Base-by-base conservation (phyloP, 1,140 invertebrate species). In the Oreohelix idahoensis region DNA sequence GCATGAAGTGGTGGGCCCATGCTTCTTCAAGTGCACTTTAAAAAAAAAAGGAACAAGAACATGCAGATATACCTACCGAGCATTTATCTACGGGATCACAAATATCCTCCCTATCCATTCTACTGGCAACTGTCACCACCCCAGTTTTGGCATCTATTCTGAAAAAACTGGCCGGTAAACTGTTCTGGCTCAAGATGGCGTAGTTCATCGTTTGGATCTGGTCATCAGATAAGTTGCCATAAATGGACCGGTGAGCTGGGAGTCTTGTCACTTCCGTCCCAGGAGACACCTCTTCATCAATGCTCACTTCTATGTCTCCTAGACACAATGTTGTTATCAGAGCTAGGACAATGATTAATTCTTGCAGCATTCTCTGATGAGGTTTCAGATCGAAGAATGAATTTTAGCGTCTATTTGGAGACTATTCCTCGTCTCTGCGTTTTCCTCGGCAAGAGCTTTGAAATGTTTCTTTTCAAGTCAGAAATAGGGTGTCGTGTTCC, bases 61-160 rank as follows among this genome's bases (percentile, higher is more conserved):
- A 38, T 73, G 26, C 23, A 76, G 4, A n/a, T 45, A 29, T 69
- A 49, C 63, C 45, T 71, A 81, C 79, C n/a, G 38, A 26, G 78
- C 88, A 89, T 4, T 23, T n/a, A 13, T 70, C 74, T 20, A 76
- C 23, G 35, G 71, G 84, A 26, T 86, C 86, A 73, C 88, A 89
- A 11, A 89, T 49, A 0, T 13, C 74, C 58, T 89, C 88, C 20
- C 87, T 73, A 76, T 89, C 87, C 32, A 89, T 78, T 11, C 82
- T 53, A 29, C 81, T 81, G n/a, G 71, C 81, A 0, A 86, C 84
- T 35, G 66, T 71, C 23, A 89, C 35, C 39, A 80, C 66, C 2
- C 88, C 85, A 13, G 79, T 79, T 23, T 38, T 63, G 20, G 76
- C 53, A 29, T 86, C 82, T 20, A 87, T 80, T 17, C 39, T 74